Conservation (phyloP, 2,888 invertebrate genomes). For the Sinhomidia bicolor region DNA sequence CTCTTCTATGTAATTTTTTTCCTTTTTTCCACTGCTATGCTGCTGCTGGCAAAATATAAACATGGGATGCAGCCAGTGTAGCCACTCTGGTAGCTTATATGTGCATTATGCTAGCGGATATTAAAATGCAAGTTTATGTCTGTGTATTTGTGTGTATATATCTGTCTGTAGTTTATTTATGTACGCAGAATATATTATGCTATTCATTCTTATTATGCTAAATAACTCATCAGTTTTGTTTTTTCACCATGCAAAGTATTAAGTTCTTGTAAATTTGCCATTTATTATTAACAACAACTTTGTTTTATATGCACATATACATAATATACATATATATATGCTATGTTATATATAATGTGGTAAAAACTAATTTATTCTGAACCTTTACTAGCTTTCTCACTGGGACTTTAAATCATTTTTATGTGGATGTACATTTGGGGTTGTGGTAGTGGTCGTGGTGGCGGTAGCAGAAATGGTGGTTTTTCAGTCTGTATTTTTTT, state of each 20-base stretch:
- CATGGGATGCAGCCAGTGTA: too few species aligned
- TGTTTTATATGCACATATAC: too few species aligned
- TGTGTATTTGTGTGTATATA: neutral
- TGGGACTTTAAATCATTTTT: slow-evolving; percentile 19
- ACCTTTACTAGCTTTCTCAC: neutral
- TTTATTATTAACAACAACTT: too few species aligned
- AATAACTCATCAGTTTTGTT: neutral
- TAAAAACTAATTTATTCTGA: neutral
- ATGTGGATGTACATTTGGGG: slow-evolving; percentile 4
- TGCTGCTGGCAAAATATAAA: too few species aligned
- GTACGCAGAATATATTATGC: neutral
- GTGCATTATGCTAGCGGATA: too few species aligned
- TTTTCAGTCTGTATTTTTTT: neutral
- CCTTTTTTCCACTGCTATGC: neutral
- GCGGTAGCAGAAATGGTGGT: too few species aligned
- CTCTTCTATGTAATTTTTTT: neutral
- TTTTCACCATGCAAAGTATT: too few species aligned
- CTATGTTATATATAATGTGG: neutral
- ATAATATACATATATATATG: too few species aligned
- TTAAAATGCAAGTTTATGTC: too few species aligned
- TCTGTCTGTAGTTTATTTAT: neutral
- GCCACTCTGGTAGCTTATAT: too few species aligned
- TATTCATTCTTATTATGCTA: neutral
- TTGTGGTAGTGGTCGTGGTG: too few species aligned
- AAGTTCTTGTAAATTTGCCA: too few species aligned